These are phyloP conservation scores for Ichneumoninae sp. DNA, from an alignment of 2,888 invertebrate genomes.

Conservation along the genomic window DNA sequence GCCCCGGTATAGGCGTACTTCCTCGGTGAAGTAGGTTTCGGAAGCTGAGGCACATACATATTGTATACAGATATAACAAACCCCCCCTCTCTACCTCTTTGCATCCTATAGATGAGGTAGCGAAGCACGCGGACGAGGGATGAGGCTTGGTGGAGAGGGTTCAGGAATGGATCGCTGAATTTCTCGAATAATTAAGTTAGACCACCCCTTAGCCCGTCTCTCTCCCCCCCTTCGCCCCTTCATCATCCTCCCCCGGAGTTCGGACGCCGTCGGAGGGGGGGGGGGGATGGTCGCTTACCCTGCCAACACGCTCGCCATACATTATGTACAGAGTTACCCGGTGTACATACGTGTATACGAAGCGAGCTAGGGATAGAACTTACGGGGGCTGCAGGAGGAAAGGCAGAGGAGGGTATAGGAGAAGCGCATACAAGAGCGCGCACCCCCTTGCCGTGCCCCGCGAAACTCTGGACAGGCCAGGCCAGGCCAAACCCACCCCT, in stretches of 20 bases:
- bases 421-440: slow-evolving; percentile 45
- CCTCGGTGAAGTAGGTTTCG: slow-evolving; percentile 61
- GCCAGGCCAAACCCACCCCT: slow-evolving; percentile 69
- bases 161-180: slow-evolving; percentile 83
- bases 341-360: slow-evolving; percentile 74
- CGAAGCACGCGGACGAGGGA: slow-evolving; percentile 60
- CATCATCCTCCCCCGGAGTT: slow-evolving; percentile 35
- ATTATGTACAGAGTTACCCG: slow-evolving; percentile 80
- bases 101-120: slow-evolving; percentile 48
- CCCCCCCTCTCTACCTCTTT: background rate
- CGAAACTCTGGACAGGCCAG: slow-evolving; percentile 67
- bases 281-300: slow-evolving; percentile 79
- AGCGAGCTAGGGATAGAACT: slow-evolving; percentile 51
- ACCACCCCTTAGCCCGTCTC: slow-evolving; percentile 73
- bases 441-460: slow-evolving; percentile 53
- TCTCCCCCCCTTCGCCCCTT: background rate
- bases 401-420: slow-evolving; percentile 62
- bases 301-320: slow-evolving; percentile 82
- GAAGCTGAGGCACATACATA: slow-evolving; percentile 48
- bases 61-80: slow-evolving; percentile 26
- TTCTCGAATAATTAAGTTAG: slow-evolving; percentile 85
- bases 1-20: slow-evolving; percentile 19
- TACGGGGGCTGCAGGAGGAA: slow-evolving; percentile 45
- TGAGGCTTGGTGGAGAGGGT: slow-evolving; percentile 67
- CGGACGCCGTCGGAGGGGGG: slow-evolving; percentile 69